Base-by-base conservation (phyloP, 2,888 invertebrate species). In the Caenorhabditis japonica region DNA sequence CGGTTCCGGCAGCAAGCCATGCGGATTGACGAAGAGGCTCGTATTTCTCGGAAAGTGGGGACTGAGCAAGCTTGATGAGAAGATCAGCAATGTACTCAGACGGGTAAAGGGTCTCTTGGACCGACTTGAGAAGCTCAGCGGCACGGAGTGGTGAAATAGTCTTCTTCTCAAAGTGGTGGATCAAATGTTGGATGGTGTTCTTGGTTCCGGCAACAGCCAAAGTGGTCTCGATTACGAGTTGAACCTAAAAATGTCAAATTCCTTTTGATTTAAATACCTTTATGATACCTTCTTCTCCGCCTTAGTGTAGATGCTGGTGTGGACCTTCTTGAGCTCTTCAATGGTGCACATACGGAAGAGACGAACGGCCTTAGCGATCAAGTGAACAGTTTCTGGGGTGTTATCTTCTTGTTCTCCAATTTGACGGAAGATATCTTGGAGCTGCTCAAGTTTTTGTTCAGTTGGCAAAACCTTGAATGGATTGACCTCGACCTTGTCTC, bases 151-250 rank as follows among this genome's bases (percentile, higher is more conserved):
- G 70, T n/a, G 66, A 19, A 60, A 82, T 59, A 34, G 55, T 64
- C 56, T 62, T 19, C 49, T 56, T 56, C 41, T 73, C 39, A 58
- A 81, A 62, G 53, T 73, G 75, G 34, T 75, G 44, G 43, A 76
- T 58, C 61, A 82, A 56, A 39, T 79, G 71, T 47, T 81, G 74
- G 36, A 83, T 59, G 58, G 79, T 77, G 69, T 73, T 70, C 51
- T 74, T 72, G 36, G 83, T 80, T 61, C 82, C 83, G 44, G 83
- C 81, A 38, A 78, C 33, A 38, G 83, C 83, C 17, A 79, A 49
- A 13, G 78, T 73, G 47, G 74, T 73, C 38, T 69, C 69, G 30
- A 83, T 70, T 36, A 85, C 17, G 19, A 69, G 62, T 61, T 76
- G 69, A 34, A 73, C 49, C 70, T 70, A 59, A 75, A 46, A 53